phyloP scores from a whole-genome alignment of 2,888 invertebrate species.

The Callimorpha dominula region DNA sequence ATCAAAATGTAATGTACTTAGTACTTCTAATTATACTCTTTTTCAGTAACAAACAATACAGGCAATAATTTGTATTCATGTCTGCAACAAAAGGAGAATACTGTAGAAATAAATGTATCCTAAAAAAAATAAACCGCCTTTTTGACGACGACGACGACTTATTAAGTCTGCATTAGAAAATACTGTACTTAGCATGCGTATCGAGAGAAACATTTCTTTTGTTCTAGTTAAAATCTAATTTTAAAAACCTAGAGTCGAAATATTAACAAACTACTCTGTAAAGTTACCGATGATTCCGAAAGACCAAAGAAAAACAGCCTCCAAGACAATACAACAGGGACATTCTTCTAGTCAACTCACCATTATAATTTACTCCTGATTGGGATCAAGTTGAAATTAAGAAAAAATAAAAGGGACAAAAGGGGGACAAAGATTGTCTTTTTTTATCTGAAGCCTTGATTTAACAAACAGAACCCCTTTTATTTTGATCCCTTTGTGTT shows the following conservation, averaged over 20 bases:
- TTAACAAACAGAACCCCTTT: slow-evolving; percentile 78
- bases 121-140: too few species aligned
- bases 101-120: too few species aligned
- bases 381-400: slow-evolving; percentile 86
- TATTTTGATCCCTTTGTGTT: slow-evolving; percentile 62
- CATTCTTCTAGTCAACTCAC: slow-evolving; percentile 83
- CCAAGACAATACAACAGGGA: slow-evolving; percentile 79
- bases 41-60: too few species aligned
- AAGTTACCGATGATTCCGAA: slow-evolving; percentile 70
- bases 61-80: too few species aligned
- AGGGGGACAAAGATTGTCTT: slow-evolving; percentile 72
- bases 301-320: slow-evolving; percentile 68
- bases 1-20: too few species aligned
- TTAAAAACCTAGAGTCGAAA: not conserved
- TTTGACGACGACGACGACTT: too few species aligned
- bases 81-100: too few species aligned
- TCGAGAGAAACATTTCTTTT: too few species aligned
- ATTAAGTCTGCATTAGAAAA: too few species aligned
- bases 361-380: slow-evolving; percentile 86
- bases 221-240: too few species aligned
- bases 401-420: slow-evolving; percentile 84
- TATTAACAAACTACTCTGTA: slow-evolving; percentile 61
- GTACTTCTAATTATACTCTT: too few species aligned
- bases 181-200: too few species aligned
- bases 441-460: slow-evolving; percentile 81